phyloP scores from a whole-genome alignment of 2,888 invertebrate genomes.

The Lasioglossum villosulum region DNA sequence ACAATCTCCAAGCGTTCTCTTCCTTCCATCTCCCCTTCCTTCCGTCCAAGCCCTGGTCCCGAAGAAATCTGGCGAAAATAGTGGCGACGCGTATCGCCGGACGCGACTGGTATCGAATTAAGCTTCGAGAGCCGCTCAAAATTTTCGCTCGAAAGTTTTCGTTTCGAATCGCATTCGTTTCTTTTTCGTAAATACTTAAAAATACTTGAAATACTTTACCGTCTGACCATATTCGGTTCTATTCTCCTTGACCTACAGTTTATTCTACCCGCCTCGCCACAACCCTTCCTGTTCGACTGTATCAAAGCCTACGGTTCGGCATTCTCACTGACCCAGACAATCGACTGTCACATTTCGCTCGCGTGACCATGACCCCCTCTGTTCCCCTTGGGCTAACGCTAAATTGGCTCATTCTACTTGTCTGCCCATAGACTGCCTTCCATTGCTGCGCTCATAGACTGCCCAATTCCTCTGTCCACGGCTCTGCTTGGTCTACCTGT shows the following conservation, averaged over 20 bases:
- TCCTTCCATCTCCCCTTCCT: background rate
- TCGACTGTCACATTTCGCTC: background rate
- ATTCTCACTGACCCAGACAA: background rate
- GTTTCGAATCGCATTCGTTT: too few relatives aligned
- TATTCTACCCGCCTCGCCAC: background rate
- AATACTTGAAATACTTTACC: too few relatives aligned
- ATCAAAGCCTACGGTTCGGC: background rate
- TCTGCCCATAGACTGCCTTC: background rate
- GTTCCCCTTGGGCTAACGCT: background rate
- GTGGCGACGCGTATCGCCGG: background rate
- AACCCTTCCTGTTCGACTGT: background rate
- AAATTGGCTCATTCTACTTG: slow-evolving; percentile 2
- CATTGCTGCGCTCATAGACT: background rate
- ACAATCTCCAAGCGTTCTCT: slow-evolving; percentile 28
- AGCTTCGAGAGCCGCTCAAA: slow-evolving; percentile 4
- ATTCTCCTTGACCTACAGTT: background rate
- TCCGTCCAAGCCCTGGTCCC: background rate
- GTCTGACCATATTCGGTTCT: background rate
- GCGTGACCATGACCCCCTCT: background rate
- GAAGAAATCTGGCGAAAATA: slow-evolving; percentile 10
- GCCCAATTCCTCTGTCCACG: background rate
- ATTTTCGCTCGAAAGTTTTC: slow-evolving; percentile 12
- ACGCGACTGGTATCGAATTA: slow-evolving; percentile 15
- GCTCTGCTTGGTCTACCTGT: background rate
- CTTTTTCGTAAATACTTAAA: background rate